These are phyloP conservation scores for Macrosteles quadrilineatus DNA, from an alignment of 1,140 invertebrate species.

Conservation along the genomic window DNA sequence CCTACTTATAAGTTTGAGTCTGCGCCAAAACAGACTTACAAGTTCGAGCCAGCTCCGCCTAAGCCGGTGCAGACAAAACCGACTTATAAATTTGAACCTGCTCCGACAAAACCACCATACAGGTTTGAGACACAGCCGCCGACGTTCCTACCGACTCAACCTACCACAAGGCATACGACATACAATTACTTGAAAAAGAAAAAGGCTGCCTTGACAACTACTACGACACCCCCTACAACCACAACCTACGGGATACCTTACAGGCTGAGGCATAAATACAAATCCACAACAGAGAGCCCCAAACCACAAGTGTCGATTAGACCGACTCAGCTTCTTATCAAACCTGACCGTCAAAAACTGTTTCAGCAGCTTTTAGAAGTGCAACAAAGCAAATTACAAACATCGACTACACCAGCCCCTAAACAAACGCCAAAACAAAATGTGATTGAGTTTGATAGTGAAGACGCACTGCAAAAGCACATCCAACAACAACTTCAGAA, in stretches of 20 bases:
- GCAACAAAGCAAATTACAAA: conserved; percentile 25
- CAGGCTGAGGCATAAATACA: conserved; percentile 30
- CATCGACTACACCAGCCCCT: conserved; percentile 20
- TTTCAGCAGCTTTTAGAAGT: conserved; percentile 35
- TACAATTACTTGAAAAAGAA: conserved; percentile 25
- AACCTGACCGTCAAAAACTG: conserved; percentile 38
- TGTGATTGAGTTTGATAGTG: conserved; percentile 24
- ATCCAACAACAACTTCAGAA: conserved; percentile 37
- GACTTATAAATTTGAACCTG: not conserved
- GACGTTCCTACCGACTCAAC: conserved; percentile 21
- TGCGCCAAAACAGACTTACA: conserved; percentile 9
- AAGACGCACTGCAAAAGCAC: conserved; percentile 37
- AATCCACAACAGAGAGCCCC: conserved; percentile 29
- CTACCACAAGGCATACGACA: conserved; percentile 21
- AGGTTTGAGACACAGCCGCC: conserved; percentile 1
- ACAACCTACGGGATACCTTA: conserved; percentile 35
- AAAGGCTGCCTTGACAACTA: not conserved
- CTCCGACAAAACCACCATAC: conserved; percentile 15
- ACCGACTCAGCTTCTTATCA: conserved; percentile 23
- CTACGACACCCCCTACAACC: conserved; percentile 48
- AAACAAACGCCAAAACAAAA: not conserved
- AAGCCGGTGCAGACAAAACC: not conserved
- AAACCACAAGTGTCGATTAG: conserved; percentile 25
- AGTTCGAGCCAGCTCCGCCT: conserved; percentile 14
- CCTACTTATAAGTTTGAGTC: conserved; percentile 15